These are phyloP conservation scores for Pteromalus puparum DNA, from an alignment of 1,140 invertebrate species.

Conservation along the genomic window DNA sequence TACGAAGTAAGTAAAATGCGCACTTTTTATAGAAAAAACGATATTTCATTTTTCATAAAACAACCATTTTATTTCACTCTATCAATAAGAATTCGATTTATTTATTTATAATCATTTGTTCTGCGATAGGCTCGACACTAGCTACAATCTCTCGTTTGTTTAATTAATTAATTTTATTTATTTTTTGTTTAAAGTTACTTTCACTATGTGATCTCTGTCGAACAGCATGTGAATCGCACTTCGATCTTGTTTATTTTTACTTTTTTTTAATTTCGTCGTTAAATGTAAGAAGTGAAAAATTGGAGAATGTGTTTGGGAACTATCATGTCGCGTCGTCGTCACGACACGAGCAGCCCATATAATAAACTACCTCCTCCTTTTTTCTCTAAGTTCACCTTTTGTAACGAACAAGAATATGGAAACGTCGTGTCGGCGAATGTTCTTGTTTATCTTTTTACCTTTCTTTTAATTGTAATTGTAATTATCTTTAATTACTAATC, in stretches of 20 bases:
- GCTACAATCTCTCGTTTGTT: slow-evolving; percentile 48
- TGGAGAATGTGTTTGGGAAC: slow-evolving; percentile 57
- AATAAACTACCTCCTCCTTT: slow-evolving; percentile 51
- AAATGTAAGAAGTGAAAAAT: slow-evolving; percentile 65
- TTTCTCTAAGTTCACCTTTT: slow-evolving; percentile 20
- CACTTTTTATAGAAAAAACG: slow-evolving; percentile 40
- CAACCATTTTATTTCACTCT: slow-evolving; percentile 33
- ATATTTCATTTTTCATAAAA: slow-evolving; percentile 38
- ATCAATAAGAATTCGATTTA: slow-evolving; percentile 27
- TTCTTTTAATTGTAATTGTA: slow-evolving; percentile 28
- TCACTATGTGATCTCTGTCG: slow-evolving; percentile 38
- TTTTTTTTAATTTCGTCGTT: slow-evolving; percentile 31
- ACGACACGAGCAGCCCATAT: slow-evolving; percentile 52
- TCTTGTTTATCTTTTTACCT: not conserved
- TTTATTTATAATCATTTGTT: slow-evolving; percentile 20
- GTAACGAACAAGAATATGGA: slow-evolving; percentile 31
- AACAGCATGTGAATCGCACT: slow-evolving; percentile 32
- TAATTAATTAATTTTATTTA: slow-evolving; percentile 16
- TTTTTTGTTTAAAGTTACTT: slow-evolving; percentile 35
- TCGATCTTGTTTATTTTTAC: slow-evolving; percentile 27
- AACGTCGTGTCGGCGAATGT: slow-evolving; percentile 14
- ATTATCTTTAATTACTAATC: slow-evolving; percentile 35
- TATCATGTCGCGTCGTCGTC: slow-evolving; percentile 11
- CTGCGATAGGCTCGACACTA: slow-evolving; percentile 28
- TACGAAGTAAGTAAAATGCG: slow-evolving; percentile 17